phyloP scores from a whole-genome alignment of 2,797 vertebrate species.

The Argya squamiceps region DNA sequence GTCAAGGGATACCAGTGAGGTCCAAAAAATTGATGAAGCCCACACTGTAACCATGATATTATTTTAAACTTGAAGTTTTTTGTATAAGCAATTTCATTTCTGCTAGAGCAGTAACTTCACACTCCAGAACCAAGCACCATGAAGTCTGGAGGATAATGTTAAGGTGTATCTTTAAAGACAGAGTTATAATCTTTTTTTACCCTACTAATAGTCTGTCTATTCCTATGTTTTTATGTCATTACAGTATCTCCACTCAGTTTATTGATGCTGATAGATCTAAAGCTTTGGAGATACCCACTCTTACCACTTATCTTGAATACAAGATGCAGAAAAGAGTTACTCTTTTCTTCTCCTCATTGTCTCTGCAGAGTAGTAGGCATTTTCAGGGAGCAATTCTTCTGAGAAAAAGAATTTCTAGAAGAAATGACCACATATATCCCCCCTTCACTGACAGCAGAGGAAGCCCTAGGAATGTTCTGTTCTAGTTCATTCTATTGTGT shows the following conservation, averaged over 20 bases:
- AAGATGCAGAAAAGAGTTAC: neutral
- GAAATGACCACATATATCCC: neutral
- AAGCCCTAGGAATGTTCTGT: neutral
- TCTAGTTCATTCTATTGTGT: neutral
- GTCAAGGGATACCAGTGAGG: conserved; percentile 44
- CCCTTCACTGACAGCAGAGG: neutral
- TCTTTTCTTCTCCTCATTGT: neutral
- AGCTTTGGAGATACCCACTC: neutral
- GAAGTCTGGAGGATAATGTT: neutral
- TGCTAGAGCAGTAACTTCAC: neutral
- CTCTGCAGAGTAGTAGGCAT: neutral
- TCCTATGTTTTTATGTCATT: neutral
- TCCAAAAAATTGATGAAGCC: conserved; percentile 55
- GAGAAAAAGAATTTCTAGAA: neutral
- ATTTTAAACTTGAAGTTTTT: conserved; percentile 14
- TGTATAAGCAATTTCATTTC: conserved; percentile 11
- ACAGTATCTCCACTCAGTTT: neutral
- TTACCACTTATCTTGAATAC: neutral
- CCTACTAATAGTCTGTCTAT: neutral
- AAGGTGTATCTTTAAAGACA: neutral
- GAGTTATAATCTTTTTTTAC: neutral
- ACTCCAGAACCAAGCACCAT: neutral
- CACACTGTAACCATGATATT: neutral
- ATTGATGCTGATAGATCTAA: neutral
- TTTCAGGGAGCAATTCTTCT: neutral